A percentile compares a stretch with the other conserved stretches of the same genome.
These are phyloP conservation scores for Palythoa heliodiscus DNA, from an alignment of 92 coral and sea anemone species.

Conservation along the genomic window DNA sequence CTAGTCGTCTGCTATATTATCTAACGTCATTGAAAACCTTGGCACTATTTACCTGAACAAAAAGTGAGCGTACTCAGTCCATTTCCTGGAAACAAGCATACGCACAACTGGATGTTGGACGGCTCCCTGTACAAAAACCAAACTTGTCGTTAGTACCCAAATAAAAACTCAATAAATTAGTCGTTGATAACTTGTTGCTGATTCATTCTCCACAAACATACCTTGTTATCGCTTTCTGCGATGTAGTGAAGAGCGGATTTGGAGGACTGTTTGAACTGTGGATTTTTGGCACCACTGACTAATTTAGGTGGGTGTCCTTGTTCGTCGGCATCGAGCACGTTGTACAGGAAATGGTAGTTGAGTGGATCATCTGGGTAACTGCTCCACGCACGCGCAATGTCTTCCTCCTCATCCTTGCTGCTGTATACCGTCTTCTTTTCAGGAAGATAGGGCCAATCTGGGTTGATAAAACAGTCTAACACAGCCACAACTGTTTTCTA, in stretches of 20 bases:
- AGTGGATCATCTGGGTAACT: slow-evolving; percentile 96
- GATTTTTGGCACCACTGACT: slow-evolving; percentile 54
- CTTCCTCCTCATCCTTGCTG: slow-evolving; percentile 50
- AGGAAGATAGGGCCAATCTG: slow-evolving; percentile 96
- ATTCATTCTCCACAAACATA: background rate
- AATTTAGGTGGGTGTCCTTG: slow-evolving; percentile 73
- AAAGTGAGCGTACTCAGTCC: slow-evolving; percentile 82
- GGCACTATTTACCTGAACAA: slow-evolving; percentile 73
- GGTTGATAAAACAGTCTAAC: slow-evolving; percentile 84
- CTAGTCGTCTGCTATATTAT: background rate
- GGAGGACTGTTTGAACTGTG: slow-evolving; percentile 62
- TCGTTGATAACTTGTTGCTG: background rate
- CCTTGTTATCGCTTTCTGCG: slow-evolving; percentile 89
- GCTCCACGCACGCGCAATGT: slow-evolving; percentile 88
- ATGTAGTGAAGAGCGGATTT: slow-evolving; percentile 81
- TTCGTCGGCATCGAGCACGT: slow-evolving; percentile 87
- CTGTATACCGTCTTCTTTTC: slow-evolving; percentile 54
- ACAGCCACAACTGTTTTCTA: slow-evolving; percentile 97
- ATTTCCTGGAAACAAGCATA: slow-evolving; percentile 86
- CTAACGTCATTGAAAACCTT: background rate
- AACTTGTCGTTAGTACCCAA: background rate
- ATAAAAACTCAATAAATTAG: background rate
- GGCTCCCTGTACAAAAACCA: slow-evolving; percentile 68
- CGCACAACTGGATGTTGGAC: slow-evolving; percentile 93
- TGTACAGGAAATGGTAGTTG: slow-evolving; percentile 89